These are phyloP conservation scores for Allobates femoralis DNA, from an alignment of 2,797 vertebrate genomes.

Conservation along the genomic window DNA sequence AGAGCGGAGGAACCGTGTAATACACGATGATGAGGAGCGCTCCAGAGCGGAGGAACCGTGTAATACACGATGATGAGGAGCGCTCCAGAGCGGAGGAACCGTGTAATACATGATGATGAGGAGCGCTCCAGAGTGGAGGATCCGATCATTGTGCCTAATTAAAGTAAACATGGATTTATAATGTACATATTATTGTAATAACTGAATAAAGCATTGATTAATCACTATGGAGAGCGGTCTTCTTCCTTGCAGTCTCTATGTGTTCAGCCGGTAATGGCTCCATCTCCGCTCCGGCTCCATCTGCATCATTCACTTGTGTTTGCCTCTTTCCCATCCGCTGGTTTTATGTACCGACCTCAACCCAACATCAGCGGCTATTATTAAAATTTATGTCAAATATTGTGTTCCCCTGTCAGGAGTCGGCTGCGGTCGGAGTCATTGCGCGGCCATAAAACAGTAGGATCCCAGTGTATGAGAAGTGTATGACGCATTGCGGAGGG, in stretches of 20 bases:
- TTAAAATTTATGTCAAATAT: conserved; percentile 30
- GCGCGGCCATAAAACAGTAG: conserved; percentile 1
- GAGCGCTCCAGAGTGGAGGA: too few species aligned
- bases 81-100: too few species aligned
- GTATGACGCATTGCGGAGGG: conserved; percentile 27
- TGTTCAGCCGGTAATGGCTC: too few species aligned
- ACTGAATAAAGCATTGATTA: neutral
- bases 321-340: neutral
- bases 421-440: neutral
- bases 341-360: conserved; percentile 31
- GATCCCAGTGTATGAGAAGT: neutral
- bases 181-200: neutral
- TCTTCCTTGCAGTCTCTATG: neutral
- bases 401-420: conserved; percentile 11
- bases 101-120: too few species aligned
- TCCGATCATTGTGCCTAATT: too few species aligned
- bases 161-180: too few species aligned
- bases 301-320: neutral
- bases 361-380: conserved; percentile 6
- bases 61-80: too few species aligned
- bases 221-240: neutral
- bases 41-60: too few species aligned
- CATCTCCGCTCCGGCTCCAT: neutral
- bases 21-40: too few species aligned
- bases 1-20: too few species aligned